Percentiles rank a stretch among this genome's conserved stretches.
These are phyloP conservation scores for Aplidium turbinatum DNA, from an alignment of 23 tunicate genomes.

Conservation along the genomic window DNA sequence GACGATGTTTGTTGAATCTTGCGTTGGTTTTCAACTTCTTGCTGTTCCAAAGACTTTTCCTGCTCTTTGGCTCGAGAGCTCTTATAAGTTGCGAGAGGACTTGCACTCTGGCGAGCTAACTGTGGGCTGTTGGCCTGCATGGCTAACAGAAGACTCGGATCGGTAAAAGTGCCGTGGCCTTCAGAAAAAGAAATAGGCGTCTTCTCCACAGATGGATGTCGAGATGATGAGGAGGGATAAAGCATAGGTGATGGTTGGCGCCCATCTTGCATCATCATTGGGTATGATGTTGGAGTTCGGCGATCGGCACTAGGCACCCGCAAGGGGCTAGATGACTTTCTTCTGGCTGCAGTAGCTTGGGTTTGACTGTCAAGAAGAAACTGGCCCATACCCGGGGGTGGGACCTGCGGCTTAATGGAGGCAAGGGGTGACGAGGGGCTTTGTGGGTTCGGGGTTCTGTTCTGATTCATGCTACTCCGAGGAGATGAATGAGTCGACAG, in stretches of 20 bases:
- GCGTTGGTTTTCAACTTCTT: too few relatives aligned
- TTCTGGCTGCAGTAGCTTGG: background rate
- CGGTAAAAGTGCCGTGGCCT: background rate
- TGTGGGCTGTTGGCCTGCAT: background rate
- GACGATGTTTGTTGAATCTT: too few relatives aligned
- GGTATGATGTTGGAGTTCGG: background rate
- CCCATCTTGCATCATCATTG: background rate
- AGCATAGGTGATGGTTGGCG: constrained; percentile 21
- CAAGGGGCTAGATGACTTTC: constrained; percentile 26
- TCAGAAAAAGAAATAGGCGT: constrained; percentile 4
- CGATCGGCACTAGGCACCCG: background rate
- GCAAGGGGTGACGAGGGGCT: constrained; percentile 45
- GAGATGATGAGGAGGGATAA: background rate
- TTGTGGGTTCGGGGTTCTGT: constrained; percentile 13
- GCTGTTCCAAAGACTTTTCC: background rate
- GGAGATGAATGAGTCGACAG: constrained; percentile 17
- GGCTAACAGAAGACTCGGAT: background rate
- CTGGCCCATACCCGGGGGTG: constrained; percentile 1
- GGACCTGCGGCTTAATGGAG: background rate
- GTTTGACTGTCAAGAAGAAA: background rate
- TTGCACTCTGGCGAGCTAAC: constrained; percentile 12
- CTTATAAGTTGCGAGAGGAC: background rate
- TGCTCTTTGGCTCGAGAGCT: background rate
- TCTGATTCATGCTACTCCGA: background rate
- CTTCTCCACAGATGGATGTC: constrained; percentile 14